Evolutionary conservation across 2,888 invertebrate species (phyloP).

Genomic region (Apodemia mormo): DNA sequence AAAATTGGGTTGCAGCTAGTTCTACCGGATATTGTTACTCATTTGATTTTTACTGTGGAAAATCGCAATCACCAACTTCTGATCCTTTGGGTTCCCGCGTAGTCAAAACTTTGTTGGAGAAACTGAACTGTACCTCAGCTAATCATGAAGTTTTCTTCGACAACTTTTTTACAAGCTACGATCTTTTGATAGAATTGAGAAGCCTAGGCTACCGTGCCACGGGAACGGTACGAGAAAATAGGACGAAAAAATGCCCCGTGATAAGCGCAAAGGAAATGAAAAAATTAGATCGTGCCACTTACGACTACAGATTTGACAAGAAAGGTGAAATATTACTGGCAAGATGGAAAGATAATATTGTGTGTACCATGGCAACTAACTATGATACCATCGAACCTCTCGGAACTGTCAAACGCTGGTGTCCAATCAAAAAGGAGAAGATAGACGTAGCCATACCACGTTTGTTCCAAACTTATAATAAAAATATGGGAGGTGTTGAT

Average conservation of each 20-base stretch:
- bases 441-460: not conserved
- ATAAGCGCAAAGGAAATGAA: not conserved
- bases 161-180: too few relatives aligned
- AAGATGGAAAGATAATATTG: constrained; percentile 29
- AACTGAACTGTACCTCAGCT: too few relatives aligned
- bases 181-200: too few relatives aligned
- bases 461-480: constrained; percentile 13
- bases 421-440: not conserved
- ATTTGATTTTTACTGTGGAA: too few relatives aligned
- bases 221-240: constrained; percentile 12
- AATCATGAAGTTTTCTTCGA: too few relatives aligned
- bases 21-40: too few relatives aligned
- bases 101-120: too few relatives aligned
- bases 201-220: not conserved
- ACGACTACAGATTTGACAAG: constrained; percentile 20
- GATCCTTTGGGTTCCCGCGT: too few relatives aligned
- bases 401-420: constrained; percentile 19
- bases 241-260: constrained; percentile 16
- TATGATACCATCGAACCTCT: constrained; percentile 16
- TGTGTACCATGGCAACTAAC: constrained; percentile 28
- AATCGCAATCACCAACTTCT: too few relatives aligned
- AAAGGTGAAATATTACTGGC: constrained; percentile 23
- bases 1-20: too few relatives aligned
- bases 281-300: not conserved
- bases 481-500: constrained; percentile 21